Evolutionary conservation across 1,140 invertebrate genomes (phyloP), one percentile per base, ranked within the genome.

Genomic region (Papilio polytes): DNA sequence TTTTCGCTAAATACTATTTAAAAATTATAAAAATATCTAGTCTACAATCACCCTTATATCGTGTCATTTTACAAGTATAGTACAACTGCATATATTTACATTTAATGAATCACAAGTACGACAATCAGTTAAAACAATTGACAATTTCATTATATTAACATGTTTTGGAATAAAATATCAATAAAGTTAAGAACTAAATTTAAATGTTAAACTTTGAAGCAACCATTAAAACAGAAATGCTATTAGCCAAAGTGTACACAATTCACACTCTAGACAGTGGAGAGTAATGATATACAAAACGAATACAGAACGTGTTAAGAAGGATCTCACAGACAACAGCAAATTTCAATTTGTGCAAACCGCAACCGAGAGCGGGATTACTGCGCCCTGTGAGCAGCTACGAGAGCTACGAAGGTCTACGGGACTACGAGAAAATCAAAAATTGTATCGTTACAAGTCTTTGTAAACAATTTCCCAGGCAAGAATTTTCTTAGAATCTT

Each of bases 341-440:
- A 86, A 87, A 91, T 92, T 92, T 92, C 90, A 93, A 93, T 93
- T 93, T 93, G 84, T 84, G 83, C 82, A 90, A 90, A 91, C 90
- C 90, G 87, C 86, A 87, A 85, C 87, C 85, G 87, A 86, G 80
- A 80, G 66, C 73, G 56, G 85, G 84, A 86, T 85, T 85, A 85
- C 84, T 41, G 7, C 79, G 76, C 77, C 74, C 74, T 51, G 70
- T 41, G 46, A 12, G 48, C n/a, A 44, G 36, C 41, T 74, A 74
- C 73, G 73, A 13, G 41, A 44, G 73, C 44, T 44, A 74, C 73
- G 73, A 41, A 72, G 15, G 31, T 41, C 26, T 63, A 56, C 53
- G 18, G 18, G 6, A 12, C 63, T 66, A 66, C 26, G 12, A 1
- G 22, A 26, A 63, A 3, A 3, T 18, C 51, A 18, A 18, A 18